Conservation (phyloP, 2,888 invertebrate species). For the Coenonympha glycerion region DNA sequence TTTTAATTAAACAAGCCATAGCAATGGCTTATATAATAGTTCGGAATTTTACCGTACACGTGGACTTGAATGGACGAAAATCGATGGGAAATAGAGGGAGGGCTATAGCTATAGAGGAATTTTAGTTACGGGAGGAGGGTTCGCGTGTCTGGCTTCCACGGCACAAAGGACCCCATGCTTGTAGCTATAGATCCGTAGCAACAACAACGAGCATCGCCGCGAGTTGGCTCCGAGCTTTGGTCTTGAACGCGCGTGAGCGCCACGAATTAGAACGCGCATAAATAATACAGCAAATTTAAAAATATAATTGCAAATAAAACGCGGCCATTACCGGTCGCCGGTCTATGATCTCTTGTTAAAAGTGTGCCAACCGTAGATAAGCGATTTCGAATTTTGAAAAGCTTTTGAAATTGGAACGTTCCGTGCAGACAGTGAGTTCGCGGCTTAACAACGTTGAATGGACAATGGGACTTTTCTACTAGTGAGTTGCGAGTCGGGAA, state of each 20-base stretch:
- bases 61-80: slow-evolving; percentile 33
- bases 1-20: neutral
- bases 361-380: slow-evolving; percentile 24
- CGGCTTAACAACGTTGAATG: slow-evolving; percentile 41
- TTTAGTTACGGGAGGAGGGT: slow-evolving; percentile 49
- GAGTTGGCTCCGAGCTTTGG: slow-evolving; percentile 68
- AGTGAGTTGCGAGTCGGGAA: slow-evolving; percentile 63
- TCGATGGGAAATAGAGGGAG: slow-evolving; percentile 40
- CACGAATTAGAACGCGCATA: slow-evolving; percentile 44
- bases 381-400: slow-evolving; percentile 19
- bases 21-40: slow-evolving; percentile 7
- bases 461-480: slow-evolving; percentile 58
- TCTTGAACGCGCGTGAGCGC: slow-evolving; percentile 66
- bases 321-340: slow-evolving; percentile 12
- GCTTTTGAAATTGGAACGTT: slow-evolving; percentile 19
- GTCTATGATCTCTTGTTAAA: slow-evolving; percentile 19
- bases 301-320: slow-evolving; percentile 24
- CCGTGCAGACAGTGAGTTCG: slow-evolving; percentile 42
- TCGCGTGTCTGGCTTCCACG: slow-evolving; percentile 62
- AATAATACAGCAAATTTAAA: slow-evolving; percentile 27
- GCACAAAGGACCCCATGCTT: slow-evolving; percentile 62
- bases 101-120: slow-evolving; percentile 45
- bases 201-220: slow-evolving; percentile 45
- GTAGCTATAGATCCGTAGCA: slow-evolving; percentile 53
- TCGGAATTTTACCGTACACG: slow-evolving; percentile 7